Evolutionary conservation across 1,140 invertebrate species (phyloP).

Genomic region (Solenopsis invicta): DNA sequence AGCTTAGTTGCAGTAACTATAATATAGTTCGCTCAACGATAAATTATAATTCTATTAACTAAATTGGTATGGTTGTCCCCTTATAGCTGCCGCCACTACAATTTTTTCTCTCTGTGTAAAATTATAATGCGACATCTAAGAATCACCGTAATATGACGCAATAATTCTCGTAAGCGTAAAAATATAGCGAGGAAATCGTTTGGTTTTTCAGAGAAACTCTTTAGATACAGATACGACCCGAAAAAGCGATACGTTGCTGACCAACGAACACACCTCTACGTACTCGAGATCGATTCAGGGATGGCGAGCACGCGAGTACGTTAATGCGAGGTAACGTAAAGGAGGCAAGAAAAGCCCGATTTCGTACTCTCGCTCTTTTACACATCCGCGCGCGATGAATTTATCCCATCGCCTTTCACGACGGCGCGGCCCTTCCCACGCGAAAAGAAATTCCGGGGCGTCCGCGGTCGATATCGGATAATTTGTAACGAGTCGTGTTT

Average conservation of each 20-base stretch:
- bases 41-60: too few species aligned
- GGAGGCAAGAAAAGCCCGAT: slow-evolving; percentile 29
- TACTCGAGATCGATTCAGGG: background rate
- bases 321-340: background rate
- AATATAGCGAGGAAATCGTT: background rate
- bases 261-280: slow-evolving; percentile 12
- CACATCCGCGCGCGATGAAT: slow-evolving; percentile 41
- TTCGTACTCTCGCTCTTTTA: background rate
- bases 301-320: background rate
- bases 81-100: too few species aligned
- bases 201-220: background rate
- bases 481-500: background rate
- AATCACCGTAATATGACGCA: background rate
- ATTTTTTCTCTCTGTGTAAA: too few species aligned
- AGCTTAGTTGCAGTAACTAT: too few species aligned
- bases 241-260: slow-evolving; percentile 23
- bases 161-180: background rate
- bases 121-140: background rate
- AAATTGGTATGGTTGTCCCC: too few species aligned
- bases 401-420: slow-evolving; percentile 37
- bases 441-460: slow-evolving; percentile 1
- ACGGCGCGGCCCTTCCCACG: background rate
- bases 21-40: too few species aligned
- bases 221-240: background rate
- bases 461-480: slow-evolving; percentile 1